Conservation (phyloP, 2,888 invertebrate species). For the Pocota personata region DNA sequence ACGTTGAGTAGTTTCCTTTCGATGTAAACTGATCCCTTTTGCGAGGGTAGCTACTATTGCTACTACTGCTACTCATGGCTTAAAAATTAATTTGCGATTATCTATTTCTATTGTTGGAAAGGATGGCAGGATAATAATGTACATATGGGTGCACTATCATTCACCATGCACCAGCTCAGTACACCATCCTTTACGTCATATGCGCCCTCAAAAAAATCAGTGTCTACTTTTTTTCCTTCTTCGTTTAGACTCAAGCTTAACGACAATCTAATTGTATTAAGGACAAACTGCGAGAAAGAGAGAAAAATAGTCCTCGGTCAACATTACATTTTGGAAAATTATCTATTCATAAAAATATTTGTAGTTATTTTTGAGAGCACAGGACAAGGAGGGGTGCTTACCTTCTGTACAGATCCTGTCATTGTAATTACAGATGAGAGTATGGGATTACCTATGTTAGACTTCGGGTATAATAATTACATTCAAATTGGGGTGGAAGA, state of each 20-base stretch:
- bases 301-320: conserved; percentile 31
- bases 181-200: conserved; percentile 77
- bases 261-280: conserved; percentile 38
- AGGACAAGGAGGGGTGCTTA: not conserved
- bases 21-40: conserved; percentile 62
- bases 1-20: conserved; percentile 13
- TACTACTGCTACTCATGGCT: conserved; percentile 65
- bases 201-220: conserved; percentile 18
- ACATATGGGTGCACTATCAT: conserved; percentile 64
- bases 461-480: conserved; percentile 56
- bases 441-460: conserved; percentile 78
- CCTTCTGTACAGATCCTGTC: conserved; percentile 23
- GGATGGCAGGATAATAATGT: conserved; percentile 65
- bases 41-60: not conserved
- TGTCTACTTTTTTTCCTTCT: conserved; percentile 2
- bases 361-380: conserved; percentile 27
- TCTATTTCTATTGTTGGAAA: conserved; percentile 79
- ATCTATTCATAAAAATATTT: conserved; percentile 65
- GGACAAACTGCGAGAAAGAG: not conserved
- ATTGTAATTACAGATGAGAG: conserved; percentile 79
- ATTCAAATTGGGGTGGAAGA: conserved; percentile 61
- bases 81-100: conserved; percentile 83
- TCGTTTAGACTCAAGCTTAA: conserved; percentile 11
- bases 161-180: conserved; percentile 71
- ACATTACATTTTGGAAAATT: conserved; percentile 30